A percentile compares a stretch with the other conserved stretches of the same genome.
These are phyloP conservation scores for Bombycilla garrulus DNA, from an alignment of 2,113 vertebrate genomes.

Conservation along the genomic window DNA sequence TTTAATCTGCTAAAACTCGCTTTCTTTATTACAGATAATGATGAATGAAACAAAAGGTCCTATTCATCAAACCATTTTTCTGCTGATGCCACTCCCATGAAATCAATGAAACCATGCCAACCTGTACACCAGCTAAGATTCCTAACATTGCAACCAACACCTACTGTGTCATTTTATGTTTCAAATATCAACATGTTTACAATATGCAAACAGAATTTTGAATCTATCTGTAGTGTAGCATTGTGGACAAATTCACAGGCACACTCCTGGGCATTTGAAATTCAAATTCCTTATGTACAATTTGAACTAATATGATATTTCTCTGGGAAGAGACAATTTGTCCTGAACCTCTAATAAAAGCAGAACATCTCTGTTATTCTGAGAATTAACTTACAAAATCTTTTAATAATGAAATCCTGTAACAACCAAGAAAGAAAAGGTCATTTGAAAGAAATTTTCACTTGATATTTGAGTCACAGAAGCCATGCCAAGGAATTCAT, in stretches of 20 bases:
- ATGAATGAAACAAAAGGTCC: background rate
- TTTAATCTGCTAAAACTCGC: background rate
- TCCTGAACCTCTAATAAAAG: background rate
- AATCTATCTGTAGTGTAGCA: background rate
- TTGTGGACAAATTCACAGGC: background rate
- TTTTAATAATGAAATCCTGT: background rate
- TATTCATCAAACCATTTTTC: constrained; percentile 5
- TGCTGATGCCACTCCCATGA: background rate
- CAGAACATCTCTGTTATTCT: background rate
- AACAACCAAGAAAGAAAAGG: background rate
- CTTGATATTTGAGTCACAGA: background rate
- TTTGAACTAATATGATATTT: background rate
- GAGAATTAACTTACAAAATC: background rate
- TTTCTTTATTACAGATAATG: background rate
- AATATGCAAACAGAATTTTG: background rate
- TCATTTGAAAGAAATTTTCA: background rate
- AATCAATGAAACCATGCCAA: background rate
- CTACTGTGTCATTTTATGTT: background rate
- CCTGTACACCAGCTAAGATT: background rate
- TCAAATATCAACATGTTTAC: background rate
- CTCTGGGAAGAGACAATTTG: background rate
- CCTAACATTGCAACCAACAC: background rate
- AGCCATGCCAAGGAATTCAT: background rate
- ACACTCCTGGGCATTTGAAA: background rate
- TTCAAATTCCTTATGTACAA: constrained; percentile 3